phyloP scores from a whole-genome alignment of 1,140 invertebrate species.

The Papilio dardanus region DNA sequence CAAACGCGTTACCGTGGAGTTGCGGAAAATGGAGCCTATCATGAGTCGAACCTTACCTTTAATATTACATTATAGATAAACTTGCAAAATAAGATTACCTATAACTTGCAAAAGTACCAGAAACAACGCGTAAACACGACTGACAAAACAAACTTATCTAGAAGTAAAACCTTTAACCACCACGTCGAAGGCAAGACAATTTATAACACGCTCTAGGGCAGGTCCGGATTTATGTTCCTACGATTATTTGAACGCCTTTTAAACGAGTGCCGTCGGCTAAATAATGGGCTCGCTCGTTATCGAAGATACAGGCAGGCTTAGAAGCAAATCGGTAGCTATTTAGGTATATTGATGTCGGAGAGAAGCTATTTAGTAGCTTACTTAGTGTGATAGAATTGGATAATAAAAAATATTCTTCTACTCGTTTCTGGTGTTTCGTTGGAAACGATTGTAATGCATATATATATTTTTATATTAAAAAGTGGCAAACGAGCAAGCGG shows the following conservation, averaged over 20 bases:
- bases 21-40: too few relatives aligned
- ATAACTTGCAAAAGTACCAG: too few relatives aligned
- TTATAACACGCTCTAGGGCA: slow-evolving; percentile 40
- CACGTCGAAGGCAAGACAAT: slow-evolving; percentile 25
- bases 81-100: too few relatives aligned
- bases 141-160: background rate
- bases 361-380: background rate
- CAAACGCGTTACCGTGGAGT: too few relatives aligned
- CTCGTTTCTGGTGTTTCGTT: too few relatives aligned
- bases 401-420: background rate
- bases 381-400: background rate
- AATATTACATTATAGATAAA: too few relatives aligned
- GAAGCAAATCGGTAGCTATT: slow-evolving; percentile 24
- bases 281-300: slow-evolving; percentile 26
- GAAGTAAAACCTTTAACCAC: background rate
- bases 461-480: too few relatives aligned
- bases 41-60: too few relatives aligned
- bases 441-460: too few relatives aligned
- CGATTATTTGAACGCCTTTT: slow-evolving; percentile 53
- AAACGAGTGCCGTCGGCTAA: slow-evolving; percentile 42
- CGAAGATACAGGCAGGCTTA: slow-evolving; percentile 18
- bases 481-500: too few relatives aligned
- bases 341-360: background rate
- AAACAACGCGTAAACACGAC: background rate
- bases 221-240: slow-evolving; percentile 46